These are phyloP conservation scores for Bombus impatiens DNA, from an alignment of 1,140 invertebrate genomes.

Conservation along the genomic window DNA sequence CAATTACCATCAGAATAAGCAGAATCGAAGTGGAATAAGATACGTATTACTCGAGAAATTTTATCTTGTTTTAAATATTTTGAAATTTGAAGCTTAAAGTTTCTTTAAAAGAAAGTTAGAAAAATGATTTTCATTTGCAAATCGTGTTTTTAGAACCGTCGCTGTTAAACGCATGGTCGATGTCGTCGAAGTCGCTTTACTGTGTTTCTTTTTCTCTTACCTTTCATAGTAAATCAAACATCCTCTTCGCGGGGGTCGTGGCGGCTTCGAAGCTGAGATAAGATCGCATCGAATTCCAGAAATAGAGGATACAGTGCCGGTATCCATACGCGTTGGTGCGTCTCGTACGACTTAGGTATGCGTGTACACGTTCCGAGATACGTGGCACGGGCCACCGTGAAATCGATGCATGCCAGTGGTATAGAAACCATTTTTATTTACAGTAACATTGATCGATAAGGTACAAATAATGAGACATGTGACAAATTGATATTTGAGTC, in stretches of 20 bases:
- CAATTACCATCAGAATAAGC: not conserved
- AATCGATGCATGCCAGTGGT: conserved; percentile 45
- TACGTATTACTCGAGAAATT: not conserved
- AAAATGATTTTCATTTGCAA: conserved; percentile 25
- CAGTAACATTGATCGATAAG: not conserved
- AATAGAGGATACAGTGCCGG: conserved; percentile 63
- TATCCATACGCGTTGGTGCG: conserved; percentile 45
- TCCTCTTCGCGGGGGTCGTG: conserved; percentile 70
- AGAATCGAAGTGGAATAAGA: not conserved
- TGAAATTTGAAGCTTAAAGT: not conserved
- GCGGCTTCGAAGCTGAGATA: conserved; percentile 59
- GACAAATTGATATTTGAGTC: no score
- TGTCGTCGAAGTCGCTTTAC: conserved; percentile 17
- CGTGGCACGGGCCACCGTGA: conserved; percentile 56
- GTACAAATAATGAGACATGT: no score
- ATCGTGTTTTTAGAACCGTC: not conserved
- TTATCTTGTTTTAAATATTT: not conserved
- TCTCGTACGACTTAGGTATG: conserved; percentile 32
- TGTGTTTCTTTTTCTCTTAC: conserved; percentile 34
- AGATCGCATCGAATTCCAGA: conserved; percentile 72
- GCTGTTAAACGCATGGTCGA: not conserved
- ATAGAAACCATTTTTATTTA: conserved; percentile 26
- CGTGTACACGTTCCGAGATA: conserved; percentile 34
- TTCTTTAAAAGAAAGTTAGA: not conserved
- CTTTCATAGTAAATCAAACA: conserved; percentile 70